Evolutionary conservation across 2,888 invertebrate genomes (phyloP), one percentile per base, ranked within the genome.

Genomic region (Rhagonycha fulva): DNA sequence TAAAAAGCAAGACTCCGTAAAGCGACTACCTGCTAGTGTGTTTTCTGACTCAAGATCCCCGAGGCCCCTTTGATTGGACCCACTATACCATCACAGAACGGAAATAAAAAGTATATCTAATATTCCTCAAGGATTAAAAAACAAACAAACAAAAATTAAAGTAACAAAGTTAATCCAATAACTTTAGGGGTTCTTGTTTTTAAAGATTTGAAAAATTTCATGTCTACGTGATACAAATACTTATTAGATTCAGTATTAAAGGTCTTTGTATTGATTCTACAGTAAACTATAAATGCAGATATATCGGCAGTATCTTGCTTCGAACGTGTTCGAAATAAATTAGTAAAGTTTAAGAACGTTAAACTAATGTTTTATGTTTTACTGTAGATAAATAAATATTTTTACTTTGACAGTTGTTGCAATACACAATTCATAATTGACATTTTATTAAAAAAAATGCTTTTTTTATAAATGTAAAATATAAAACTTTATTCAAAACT

Each of bases 51-150:
- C 60, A 24, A 63, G 23, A 74, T 78, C 76, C 78, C 78, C 60
- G 32, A 74, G 78, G 77, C 61, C 74, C 68, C 74, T 75, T 76
- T 78, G 78, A 78, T 78, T 78, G 74, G 72, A 76, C 76, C 74
- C 72, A 71, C 76, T 71, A 71, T 74, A 74, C 71, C 68, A 71
- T 74, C 74, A 71, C 71, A 71, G 74, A 76, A 76, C 71, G 74
- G 62, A 76, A 74, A 74, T 76, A 76, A 76, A 76, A 74, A 76
- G 76, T 71, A 74, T 76, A 76, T 76, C 76, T 74, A 76, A 76
- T 74, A 74, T 71, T 71, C 76, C 71, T 76, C 23, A 47, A 19
- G 76, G 71, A 76, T 76, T 68, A 74, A 74, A 74, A 76, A 74
- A 74, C 70, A 69, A 71, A 76, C 67, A 74, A 75, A 63, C 74